These are phyloP conservation scores for Maccullochella peelii DNA, from an alignment of 2,113 vertebrate species.

Conservation along the genomic window DNA sequence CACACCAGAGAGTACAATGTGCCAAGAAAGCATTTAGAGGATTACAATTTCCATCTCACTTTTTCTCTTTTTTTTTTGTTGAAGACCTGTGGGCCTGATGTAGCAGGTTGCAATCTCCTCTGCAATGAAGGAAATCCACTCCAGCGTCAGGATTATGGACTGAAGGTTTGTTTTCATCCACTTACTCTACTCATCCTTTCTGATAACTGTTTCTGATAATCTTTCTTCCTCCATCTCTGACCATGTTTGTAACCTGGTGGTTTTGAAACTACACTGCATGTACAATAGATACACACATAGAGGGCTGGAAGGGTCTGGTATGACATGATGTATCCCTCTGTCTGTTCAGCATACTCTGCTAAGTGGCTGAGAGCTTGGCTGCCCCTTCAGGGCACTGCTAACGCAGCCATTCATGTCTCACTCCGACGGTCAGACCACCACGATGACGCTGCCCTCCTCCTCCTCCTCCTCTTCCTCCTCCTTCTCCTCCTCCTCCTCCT, in stretches of 20 bases:
- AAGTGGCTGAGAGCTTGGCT: constrained; percentile 74
- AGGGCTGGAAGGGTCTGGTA: constrained; percentile 1
- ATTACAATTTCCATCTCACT: constrained; percentile 64
- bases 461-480: constrained; percentile 45
- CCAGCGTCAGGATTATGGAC: constrained; percentile 31
- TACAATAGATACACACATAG: neutral
- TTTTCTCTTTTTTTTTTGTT: constrained; percentile 44
- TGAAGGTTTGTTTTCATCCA: constrained; percentile 63
- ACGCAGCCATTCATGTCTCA: constrained; percentile 78
- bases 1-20: constrained; percentile 20
- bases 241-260: neutral
- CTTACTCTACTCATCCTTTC: constrained; percentile 25
- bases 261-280: constrained; percentile 1
- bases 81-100: constrained; percentile 42
- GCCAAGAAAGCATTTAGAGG: constrained; percentile 60
- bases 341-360: constrained; percentile 63
- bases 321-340: constrained; percentile 60
- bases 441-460: constrained; percentile 70
- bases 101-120: constrained; percentile 45
- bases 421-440: constrained; percentile 77
- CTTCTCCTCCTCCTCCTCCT: constrained; percentile 44
- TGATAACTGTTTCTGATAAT: constrained; percentile 24
- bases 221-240: neutral
- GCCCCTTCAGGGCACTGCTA: constrained; percentile 74
- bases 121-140: constrained; percentile 38